Base-by-base conservation (phyloP, 2,797 vertebrate species). In the Scleropages formosus region DNA sequence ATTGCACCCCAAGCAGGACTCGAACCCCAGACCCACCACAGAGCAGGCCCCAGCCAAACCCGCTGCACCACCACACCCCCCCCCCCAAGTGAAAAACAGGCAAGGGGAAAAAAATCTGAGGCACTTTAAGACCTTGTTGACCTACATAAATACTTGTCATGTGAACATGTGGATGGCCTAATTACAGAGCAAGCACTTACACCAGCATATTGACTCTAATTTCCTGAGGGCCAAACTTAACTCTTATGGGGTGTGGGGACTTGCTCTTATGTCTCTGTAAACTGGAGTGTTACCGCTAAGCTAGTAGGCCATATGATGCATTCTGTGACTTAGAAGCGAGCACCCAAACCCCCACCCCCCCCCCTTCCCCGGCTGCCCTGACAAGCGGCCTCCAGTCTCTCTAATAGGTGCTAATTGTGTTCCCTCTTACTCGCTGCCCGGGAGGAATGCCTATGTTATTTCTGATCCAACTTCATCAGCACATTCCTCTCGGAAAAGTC, bases 341-440 rank as follows among this genome's bases (percentile, higher is more conserved):
- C 3, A 24, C 13, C 11, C 15, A 53, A 8, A 46, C 4, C 49
- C 24, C 49, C 68, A 13, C 2, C 1, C 62, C 7, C 22, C 74
- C 68, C 76, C 72, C 26, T 58, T 80, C 76, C 76, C 79, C 49
- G 76, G 68, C 80, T 76, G 78, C 80, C 80, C 79, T 88, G 88
- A 93, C 92, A 93, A 85, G 83, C 80, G 83, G 78, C 75, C 83
- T 89, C 83, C 80, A 80, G 84, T 82, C 89, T 86, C 87, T 89
- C 92, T 91, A 91, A 88, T 89, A 88, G 78, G 89, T 85, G 88
- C 85, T 93, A 95, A 93, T 92, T 93, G 90, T 88, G 90, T 94
- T 95, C 92, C 82, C 84, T 87, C 88, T 86, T 90, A 74, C 82
- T 94, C 89, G 86, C 59, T 87, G 86, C 81, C 74, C 90, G 89